Evolutionary conservation across 2,888 invertebrate genomes (phyloP), one percentile per base, ranked within the genome.

Genomic region (Oasisia sp.): DNA sequence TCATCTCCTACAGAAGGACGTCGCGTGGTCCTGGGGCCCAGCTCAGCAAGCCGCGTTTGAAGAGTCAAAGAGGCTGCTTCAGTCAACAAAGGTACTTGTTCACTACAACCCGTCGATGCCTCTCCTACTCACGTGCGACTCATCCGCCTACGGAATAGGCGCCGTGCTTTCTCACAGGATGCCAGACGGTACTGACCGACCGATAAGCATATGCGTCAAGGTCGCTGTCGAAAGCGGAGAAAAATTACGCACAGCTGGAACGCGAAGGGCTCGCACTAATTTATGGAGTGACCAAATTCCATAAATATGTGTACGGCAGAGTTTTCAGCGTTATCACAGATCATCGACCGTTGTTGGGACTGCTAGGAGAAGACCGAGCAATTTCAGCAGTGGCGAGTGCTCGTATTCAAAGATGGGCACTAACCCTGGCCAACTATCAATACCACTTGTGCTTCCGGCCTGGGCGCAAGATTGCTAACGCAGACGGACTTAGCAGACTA

Each of bases 401-500:
- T 44, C 93, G 93, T 0, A 58, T 93, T 27, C 92, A 92, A 27
- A 45, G 91, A 92, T 94, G 93, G 14, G 90, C n/a, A n/a, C n/a
- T n/a, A n/a, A n/a, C n/a, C n/a, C n/a, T n/a, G n/a, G n/a, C 92
- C 45, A n/a, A 91, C 32, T 92, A 91, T 44, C 44, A 93, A 27
- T 93, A 93, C 50, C 89, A 32, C 11, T 91, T 93, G n/a, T 56
- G 91, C 44, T 91, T 93, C 45, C 56, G 92, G n/a, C 38, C 50
- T 32, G 92, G 93, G 27, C 14, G 27, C 32, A 38, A 93, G 32
- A 92, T 93, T 50, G 93, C 45, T 4, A 93, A 93, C 89, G 94
- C 93, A 32, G 94, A 93, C 92, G 93, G 45, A 2, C 93, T 93
- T 12, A 94, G 93, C 92, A 93, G 93, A 12, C 91, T 93, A 44